Evolutionary conservation across 2,113 vertebrate species (phyloP).

Genomic region (Megaceryle maxima): DNA sequence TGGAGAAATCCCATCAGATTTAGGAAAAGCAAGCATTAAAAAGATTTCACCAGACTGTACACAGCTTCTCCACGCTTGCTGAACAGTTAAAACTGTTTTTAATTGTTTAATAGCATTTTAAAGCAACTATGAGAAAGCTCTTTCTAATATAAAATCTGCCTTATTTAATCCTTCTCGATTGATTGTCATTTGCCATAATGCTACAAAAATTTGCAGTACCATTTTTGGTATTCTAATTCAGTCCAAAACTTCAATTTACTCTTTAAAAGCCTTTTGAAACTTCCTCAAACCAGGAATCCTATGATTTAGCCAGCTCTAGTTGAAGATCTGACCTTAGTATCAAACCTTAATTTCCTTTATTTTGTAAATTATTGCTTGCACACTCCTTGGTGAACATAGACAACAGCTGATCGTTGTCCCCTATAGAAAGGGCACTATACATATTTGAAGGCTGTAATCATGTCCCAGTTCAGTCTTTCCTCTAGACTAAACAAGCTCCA

Average conservation of each 20-base stretch:
- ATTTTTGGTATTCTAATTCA: not conserved
- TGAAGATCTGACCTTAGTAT: not conserved
- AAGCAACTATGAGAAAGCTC: not conserved
- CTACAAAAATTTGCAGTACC: not conserved
- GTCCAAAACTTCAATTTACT: not conserved
- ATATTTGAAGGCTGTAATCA: not conserved
- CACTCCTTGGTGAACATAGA: not conserved
- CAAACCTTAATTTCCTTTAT: not conserved
- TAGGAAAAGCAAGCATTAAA: not conserved
- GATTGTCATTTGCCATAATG: not conserved
- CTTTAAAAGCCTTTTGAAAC: not conserved
- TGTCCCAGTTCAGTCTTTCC: not conserved
- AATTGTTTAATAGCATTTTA: not conserved
- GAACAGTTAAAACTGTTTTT: not conserved
- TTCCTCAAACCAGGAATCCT: not conserved
- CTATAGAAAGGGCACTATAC: not conserved
- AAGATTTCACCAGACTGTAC: not conserved
- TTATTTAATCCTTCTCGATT: not conserved
- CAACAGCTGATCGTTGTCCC: not conserved
- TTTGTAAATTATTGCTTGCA: not conserved
- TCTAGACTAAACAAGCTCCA: constrained; percentile 49
- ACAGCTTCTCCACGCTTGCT: not conserved
- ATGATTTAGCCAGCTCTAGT: not conserved
- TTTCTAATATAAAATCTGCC: not conserved
- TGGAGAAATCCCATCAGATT: not conserved